phyloP scores from a whole-genome alignment of 2,113 vertebrate species.

The Entomyzon cyanotis region DNA sequence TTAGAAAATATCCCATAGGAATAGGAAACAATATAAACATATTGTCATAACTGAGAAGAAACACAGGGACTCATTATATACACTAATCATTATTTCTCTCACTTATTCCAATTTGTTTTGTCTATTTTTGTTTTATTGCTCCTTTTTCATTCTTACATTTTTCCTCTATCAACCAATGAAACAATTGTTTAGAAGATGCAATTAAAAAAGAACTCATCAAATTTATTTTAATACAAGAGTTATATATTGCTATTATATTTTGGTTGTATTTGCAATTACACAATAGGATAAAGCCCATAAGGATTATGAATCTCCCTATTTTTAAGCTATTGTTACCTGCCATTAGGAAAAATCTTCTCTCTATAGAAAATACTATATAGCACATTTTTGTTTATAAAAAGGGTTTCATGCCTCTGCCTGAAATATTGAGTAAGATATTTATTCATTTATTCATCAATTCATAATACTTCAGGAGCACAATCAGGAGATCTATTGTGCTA shows the following conservation, averaged over 20 bases:
- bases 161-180: neutral
- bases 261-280: neutral
- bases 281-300: neutral
- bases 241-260: neutral
- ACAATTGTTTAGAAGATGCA: neutral
- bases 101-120: neutral
- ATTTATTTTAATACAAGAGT: neutral
- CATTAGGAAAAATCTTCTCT: neutral
- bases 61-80: neutral
- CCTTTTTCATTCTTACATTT: neutral
- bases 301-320: neutral
- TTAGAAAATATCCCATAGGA: constrained; percentile 11
- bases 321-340: neutral
- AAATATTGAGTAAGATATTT: neutral
- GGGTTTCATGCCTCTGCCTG: neutral
- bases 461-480: neutral
- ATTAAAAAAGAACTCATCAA: neutral
- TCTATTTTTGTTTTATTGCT: neutral
- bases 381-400: neutral
- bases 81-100: constrained; percentile 1
- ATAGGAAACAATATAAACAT: neutral
- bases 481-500: neutral
- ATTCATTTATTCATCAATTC: constrained; percentile 44
- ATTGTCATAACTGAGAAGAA: constrained; percentile 22
- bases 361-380: neutral